Evolutionary conservation across 2,113 vertebrate species (phyloP).

Genomic region (Odocoileus hemionus): DNA sequence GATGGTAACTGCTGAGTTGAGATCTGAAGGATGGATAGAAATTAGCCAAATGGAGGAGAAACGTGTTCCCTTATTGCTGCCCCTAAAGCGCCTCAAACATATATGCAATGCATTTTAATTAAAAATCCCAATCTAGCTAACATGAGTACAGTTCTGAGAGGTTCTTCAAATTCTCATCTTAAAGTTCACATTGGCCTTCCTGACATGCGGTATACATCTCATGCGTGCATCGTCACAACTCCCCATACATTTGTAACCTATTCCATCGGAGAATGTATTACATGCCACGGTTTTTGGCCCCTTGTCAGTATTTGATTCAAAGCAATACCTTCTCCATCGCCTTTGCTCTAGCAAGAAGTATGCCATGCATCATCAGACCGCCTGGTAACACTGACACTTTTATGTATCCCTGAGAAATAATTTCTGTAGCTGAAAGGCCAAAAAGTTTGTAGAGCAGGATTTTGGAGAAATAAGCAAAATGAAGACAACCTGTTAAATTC

Average conservation of each 20-base stretch:
- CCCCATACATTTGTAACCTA: background rate
- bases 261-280: background rate
- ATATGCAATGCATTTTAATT: background rate
- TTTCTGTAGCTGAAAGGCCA: constrained; percentile 65
- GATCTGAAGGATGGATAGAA: background rate
- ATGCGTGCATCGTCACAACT: background rate
- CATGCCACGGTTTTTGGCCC: constrained; percentile 23
- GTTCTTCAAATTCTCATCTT: background rate
- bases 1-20: background rate
- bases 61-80: background rate
- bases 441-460: constrained; percentile 62
- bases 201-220: background rate
- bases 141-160: background rate
- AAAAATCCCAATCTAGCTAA: background rate
- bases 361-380: constrained; percentile 33
- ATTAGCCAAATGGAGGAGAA: background rate
- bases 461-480: constrained; percentile 70
- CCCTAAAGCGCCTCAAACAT: background rate
- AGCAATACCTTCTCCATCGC: background rate
- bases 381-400: constrained; percentile 64
- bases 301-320: constrained; percentile 51
- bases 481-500: constrained; percentile 68
- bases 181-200: background rate
- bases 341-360: constrained; percentile 46
- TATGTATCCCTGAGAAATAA: constrained; percentile 65